A percentile compares a stretch with the other conserved stretches of the same genome.
Evolutionary conservation across 2,113 vertebrate genomes (phyloP).

Genomic region (Lampris incognitus): DNA sequence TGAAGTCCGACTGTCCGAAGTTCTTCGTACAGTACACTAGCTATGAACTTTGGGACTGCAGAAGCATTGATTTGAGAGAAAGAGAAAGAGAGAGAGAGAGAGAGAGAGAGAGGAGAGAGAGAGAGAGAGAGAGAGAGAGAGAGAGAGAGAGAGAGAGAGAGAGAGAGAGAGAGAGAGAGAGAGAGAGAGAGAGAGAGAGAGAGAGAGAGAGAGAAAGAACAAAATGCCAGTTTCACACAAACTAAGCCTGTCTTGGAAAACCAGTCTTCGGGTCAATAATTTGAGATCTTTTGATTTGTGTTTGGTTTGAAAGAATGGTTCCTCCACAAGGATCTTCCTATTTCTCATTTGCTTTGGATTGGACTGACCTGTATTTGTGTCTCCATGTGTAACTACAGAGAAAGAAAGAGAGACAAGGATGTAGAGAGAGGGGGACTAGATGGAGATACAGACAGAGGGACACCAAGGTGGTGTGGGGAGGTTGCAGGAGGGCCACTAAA

Average conservation of each 20-base stretch:
- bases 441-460: constrained; percentile 69
- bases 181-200: constrained; percentile 50
- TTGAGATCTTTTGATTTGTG: constrained; percentile 83
- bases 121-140: constrained; percentile 76
- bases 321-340: constrained; percentile 69
- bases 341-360: constrained; percentile 76
- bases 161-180: constrained; percentile 50
- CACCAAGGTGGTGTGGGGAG: constrained; percentile 67
- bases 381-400: constrained; percentile 84
- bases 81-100: constrained; percentile 38
- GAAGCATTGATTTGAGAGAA: constrained; percentile 73
- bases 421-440: constrained; percentile 58
- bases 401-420: constrained; percentile 84
- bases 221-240: constrained; percentile 71
- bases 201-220: constrained; percentile 69
- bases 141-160: constrained; percentile 36
- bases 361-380: constrained; percentile 79
- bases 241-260: constrained; percentile 72
- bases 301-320: constrained; percentile 81
- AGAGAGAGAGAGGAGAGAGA: constrained; percentile 76
- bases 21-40: constrained; percentile 82
- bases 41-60: constrained; percentile 83
- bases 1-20: constrained; percentile 84
- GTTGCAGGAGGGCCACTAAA: constrained; percentile 75
- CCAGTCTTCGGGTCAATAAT: constrained; percentile 75